These are phyloP conservation scores for Gymnobelideus leadbeateri DNA, from an alignment of 2,113 vertebrate species.

Conservation along the genomic window DNA sequence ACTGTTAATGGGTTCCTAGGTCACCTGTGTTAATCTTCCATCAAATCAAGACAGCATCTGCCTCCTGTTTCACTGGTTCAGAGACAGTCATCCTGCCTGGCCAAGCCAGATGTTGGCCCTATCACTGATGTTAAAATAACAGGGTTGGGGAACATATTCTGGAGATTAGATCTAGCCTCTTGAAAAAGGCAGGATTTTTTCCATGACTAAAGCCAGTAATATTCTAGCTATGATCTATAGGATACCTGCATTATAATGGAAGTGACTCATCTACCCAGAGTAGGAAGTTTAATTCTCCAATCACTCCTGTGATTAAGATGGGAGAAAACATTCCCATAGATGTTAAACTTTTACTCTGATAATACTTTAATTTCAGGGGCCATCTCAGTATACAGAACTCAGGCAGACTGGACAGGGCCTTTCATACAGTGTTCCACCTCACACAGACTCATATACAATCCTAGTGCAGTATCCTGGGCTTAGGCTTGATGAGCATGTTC, in stretches of 20 bases:
- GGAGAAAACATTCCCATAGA: not conserved
- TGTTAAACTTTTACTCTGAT: not conserved
- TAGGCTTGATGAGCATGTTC: not conserved
- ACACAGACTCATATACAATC: not conserved
- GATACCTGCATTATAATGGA: constrained; percentile 50
- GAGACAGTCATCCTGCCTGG: not conserved
- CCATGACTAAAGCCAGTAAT: constrained; percentile 64
- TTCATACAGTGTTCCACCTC: not conserved
- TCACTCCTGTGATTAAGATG: not conserved
- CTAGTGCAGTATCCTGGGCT: not conserved
- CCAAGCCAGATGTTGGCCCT: constrained; percentile 69
- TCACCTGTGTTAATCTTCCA: not conserved
- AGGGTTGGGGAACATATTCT: constrained; percentile 65
- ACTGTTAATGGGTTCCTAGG: not conserved
- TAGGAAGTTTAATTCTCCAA: constrained; percentile 23
- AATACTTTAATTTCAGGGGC: not conserved
- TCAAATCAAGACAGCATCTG: not conserved
- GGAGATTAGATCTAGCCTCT: constrained; percentile 64
- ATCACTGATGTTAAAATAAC: constrained; percentile 64
- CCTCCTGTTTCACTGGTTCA: not conserved
- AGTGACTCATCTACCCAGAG: constrained; percentile 49
- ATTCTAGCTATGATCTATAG: constrained; percentile 72
- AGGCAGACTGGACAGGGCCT: not conserved
- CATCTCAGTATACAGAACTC: not conserved
- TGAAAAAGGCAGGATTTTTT: constrained; percentile 76